Evolutionary conservation across 2,113 vertebrate species (phyloP), one percentile per base, ranked within the genome.

Genomic region (Heliornis fulica): DNA sequence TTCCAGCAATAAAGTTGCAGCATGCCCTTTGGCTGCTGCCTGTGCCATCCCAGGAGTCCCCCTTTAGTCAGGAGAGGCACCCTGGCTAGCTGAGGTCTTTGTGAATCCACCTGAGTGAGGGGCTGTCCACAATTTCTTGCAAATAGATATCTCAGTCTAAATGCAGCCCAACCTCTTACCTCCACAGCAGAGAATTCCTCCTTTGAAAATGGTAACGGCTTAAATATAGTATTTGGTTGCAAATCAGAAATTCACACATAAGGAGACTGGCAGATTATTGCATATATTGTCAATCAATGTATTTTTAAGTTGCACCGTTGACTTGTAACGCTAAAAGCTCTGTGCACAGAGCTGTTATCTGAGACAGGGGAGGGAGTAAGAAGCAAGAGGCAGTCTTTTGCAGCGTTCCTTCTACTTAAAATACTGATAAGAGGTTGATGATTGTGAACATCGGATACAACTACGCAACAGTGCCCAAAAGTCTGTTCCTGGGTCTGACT

Each of bases 211-310:
- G 95, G 81, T 90, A 97, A 59, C 96, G 95, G 91, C 86, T 97
- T 97, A 97, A 97, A 97, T 97, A 97, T 93, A 97, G 97, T 96
- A 54, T 97, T 61, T 82, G 94, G 96, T 98, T 97, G 97, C 96
- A 97, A 97, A 97, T 77, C 94, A 97, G 95, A 97, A 95, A 97
- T 83, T 95, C 93, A 82, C 90, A 71, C 95, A 96, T 97, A 97
- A 96, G 96, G 97, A 95, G 88, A 94, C 94, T 96, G 95, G 96
- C 97, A 97, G 97, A 96, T 97, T 97, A 97, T 81, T 92, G 88
- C 95, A 88, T 88, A 81, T 91, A 95, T 97, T 97, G 97, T 97
- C 97, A 97, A 97, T 97, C 96, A 96, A 85, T 95, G 94, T 96
- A 94, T 97, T 98, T 97, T 96, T 96, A 94, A 96, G 88, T 92